Evolutionary conservation across 2,113 vertebrate genomes (phyloP).

Genomic region (Lanius ludovicianus): DNA sequence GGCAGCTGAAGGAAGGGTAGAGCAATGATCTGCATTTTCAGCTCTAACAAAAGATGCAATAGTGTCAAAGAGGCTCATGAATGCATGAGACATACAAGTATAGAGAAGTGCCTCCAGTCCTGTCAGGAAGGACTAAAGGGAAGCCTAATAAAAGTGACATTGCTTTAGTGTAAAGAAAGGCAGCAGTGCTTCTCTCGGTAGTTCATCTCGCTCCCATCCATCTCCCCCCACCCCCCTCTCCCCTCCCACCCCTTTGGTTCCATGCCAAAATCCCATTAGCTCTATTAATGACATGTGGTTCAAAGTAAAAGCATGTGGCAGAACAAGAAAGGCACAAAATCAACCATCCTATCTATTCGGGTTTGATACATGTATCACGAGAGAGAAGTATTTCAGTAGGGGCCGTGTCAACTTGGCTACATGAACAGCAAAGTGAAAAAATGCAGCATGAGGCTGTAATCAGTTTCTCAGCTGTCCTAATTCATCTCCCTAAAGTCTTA

Average conservation of each 20-base stretch:
- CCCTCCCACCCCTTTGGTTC: conserved; percentile 18
- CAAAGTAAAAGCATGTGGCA: conserved; percentile 54
- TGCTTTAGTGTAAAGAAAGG: conserved; percentile 42
- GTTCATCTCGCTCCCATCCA: conserved; percentile 16
- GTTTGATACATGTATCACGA: conserved; percentile 55
- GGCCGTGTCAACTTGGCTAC: neutral
- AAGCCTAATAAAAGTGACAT: conserved; percentile 56
- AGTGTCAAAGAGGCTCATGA: conserved; percentile 82
- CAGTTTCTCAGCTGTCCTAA: conserved; percentile 33
- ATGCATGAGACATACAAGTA: conserved; percentile 78
- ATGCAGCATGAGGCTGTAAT: neutral
- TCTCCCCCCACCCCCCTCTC: neutral
- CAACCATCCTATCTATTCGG: conserved; percentile 23
- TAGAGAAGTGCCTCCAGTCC: conserved; percentile 68
- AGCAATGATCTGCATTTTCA: conserved; percentile 75
- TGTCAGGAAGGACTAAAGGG: conserved; percentile 65
- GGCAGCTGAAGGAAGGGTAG: conserved; percentile 86
- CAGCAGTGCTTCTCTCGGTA: neutral
- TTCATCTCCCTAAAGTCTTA: conserved; percentile 32
- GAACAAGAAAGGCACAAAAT: conserved; percentile 66
- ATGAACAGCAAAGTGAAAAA: neutral
- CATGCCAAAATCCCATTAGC: conserved; percentile 73
- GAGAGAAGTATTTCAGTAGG: conserved; percentile 7
- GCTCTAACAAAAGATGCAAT: conserved; percentile 82
- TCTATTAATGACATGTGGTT: conserved; percentile 67